These are phyloP conservation scores for Trogon melanurus DNA, from an alignment of 2,113 vertebrate species.

Conservation along the genomic window DNA sequence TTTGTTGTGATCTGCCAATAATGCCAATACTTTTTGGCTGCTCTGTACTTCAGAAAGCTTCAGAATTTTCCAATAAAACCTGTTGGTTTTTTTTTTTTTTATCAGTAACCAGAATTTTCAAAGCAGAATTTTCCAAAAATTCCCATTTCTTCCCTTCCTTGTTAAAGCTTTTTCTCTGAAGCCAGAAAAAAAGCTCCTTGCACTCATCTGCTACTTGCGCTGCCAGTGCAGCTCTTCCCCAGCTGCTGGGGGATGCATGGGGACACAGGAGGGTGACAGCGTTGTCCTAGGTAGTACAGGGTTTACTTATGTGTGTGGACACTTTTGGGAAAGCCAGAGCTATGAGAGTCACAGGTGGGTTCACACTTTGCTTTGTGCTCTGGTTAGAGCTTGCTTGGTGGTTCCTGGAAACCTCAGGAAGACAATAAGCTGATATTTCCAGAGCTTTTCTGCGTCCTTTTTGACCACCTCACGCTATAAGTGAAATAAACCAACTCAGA, in stretches of 20 bases:
- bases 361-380: background rate
- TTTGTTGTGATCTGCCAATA: background rate
- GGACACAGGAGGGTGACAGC: background rate
- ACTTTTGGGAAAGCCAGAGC: background rate
- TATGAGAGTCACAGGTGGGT: background rate
- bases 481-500: background rate
- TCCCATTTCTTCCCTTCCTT: rapidly evolving
- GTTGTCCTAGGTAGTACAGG: background rate
- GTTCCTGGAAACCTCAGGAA: background rate
- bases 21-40: background rate
- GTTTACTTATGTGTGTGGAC: background rate
- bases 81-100: background rate
- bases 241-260: background rate
- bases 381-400: background rate
- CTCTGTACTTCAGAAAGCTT: background rate
- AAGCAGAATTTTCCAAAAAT: background rate
- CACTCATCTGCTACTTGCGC: background rate
- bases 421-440: background rate
- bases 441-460: background rate
- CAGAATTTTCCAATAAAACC: background rate
- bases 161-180: background rate
- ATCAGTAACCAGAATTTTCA: background rate
- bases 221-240: background rate
- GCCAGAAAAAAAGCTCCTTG: background rate
- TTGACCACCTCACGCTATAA: background rate